Conservation (phyloP, 2,113 vertebrate species). For the Australoheros scitulus region DNA sequence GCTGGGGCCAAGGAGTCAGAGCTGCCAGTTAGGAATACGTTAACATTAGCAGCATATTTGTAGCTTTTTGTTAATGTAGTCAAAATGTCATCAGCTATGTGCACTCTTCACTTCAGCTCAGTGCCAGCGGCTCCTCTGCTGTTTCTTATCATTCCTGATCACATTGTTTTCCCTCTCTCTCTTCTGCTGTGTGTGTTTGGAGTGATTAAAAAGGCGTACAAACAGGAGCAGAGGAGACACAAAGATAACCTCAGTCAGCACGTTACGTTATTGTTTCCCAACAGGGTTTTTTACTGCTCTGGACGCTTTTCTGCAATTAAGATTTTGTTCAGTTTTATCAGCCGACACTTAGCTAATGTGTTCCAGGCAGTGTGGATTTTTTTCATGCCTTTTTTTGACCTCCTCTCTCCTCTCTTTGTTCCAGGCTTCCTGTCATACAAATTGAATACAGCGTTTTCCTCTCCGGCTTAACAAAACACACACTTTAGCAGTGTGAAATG, state of each 20-base stretch:
- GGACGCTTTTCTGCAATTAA: not conserved
- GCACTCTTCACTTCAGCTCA: not conserved
- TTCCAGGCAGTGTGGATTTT: not conserved
- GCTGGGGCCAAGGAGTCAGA: not conserved
- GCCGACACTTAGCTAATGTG: not conserved
- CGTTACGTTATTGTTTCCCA: not conserved
- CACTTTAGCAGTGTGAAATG: not conserved
- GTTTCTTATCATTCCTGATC: conserved; percentile 4
- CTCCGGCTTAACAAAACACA: not conserved
- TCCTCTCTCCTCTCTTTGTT: not conserved
- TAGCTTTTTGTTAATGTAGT: not conserved
- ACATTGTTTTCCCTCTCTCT: not conserved
- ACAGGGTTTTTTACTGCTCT: not conserved
- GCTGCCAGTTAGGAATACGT: not conserved
- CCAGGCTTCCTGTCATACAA: not conserved
- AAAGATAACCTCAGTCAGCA: not conserved
- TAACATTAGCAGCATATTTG: not conserved
- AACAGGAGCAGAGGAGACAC: not conserved
- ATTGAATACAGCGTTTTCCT: not conserved
- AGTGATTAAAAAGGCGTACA: too few species aligned
- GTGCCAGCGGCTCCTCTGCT: not conserved
- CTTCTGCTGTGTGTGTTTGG: too few species aligned
- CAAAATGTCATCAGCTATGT: not conserved
- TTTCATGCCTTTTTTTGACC: not conserved
- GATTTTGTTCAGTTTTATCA: not conserved